A percentile compares a stretch with the other conserved stretches of the same genome.
phyloP scores from a whole-genome alignment of 2,888 invertebrate genomes.

The Acronicta psi region DNA sequence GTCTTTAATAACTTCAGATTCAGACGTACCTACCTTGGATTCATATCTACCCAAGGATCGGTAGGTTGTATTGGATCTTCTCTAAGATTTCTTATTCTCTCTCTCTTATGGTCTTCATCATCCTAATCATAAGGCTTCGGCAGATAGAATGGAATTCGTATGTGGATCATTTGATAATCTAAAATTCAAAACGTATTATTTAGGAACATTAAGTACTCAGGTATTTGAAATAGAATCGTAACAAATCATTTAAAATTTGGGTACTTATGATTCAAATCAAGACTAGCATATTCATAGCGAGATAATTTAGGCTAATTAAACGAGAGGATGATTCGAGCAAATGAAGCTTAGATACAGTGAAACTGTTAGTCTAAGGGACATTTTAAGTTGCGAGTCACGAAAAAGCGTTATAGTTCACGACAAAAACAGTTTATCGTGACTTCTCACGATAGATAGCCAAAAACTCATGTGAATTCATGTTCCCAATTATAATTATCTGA shows the following conservation, averaged over 20 bases:
- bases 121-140: too few species aligned
- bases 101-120: too few species aligned
- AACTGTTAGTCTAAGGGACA: constrained; percentile 21
- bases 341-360: constrained; percentile 26
- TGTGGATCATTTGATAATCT: too few species aligned
- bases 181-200: too few species aligned
- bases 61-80: too few species aligned
- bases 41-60: too few species aligned
- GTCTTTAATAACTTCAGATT: too few species aligned
- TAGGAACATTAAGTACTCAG: too few species aligned
- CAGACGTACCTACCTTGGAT: too few species aligned
- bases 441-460: neutral
- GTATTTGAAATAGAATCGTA: constrained; percentile 4
- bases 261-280: constrained; percentile 13
- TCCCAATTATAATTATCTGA: neutral
- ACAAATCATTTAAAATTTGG: constrained; percentile 1
- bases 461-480: constrained; percentile 5
- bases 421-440: constrained; percentile 24
- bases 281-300: constrained; percentile 12
- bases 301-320: constrained; percentile 24
- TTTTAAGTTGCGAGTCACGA: constrained; percentile 30
- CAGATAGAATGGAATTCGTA: too few species aligned
- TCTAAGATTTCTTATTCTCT: too few species aligned
- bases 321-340: constrained; percentile 21
- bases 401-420: constrained; percentile 17